Percentiles rank a stretch among this genome's conserved stretches.
These are phyloP conservation scores for Patella caerulea DNA, from an alignment of 2,888 invertebrate species.

Conservation along the genomic window DNA sequence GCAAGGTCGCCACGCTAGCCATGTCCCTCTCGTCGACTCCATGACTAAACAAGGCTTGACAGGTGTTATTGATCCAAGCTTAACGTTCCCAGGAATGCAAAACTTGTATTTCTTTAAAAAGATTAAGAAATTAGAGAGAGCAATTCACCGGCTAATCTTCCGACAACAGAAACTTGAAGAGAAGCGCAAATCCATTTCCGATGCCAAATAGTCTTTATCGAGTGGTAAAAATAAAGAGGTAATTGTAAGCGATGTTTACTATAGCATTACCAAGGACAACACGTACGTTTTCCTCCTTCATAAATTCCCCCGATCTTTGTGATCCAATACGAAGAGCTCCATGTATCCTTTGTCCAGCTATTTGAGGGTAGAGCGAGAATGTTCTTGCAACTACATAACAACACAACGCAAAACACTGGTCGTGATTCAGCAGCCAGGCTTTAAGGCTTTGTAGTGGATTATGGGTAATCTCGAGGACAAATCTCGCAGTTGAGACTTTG, in stretches of 20 bases:
- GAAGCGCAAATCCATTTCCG: constrained; percentile 16
- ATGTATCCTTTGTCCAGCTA: background rate
- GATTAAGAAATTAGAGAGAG: constrained; percentile 38
- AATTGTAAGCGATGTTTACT: constrained; percentile 13
- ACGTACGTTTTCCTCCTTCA: background rate
- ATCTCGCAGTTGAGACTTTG: background rate
- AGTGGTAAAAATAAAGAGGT: constrained; percentile 19
- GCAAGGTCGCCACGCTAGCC: constrained; percentile 3
- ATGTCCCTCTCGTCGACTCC: background rate
- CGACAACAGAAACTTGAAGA: constrained; percentile 20
- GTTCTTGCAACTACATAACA: background rate
- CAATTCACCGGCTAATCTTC: constrained; percentile 31
- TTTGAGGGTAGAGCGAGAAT: constrained; percentile 10
- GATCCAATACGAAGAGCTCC: background rate
- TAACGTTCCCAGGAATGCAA: constrained; percentile 25
- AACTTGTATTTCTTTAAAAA: constrained; percentile 31
- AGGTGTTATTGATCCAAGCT: constrained; percentile 24
- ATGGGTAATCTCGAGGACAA: constrained; percentile 5
- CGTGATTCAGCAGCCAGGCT: background rate
- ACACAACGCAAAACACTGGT: constrained; percentile 2
- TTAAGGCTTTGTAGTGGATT: background rate
- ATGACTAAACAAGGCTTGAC: constrained; percentile 12
- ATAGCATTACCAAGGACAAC: constrained; percentile 7
- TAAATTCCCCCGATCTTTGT: background rate
- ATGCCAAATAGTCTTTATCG: constrained; percentile 18